Conservation (phyloP, 2,797 vertebrate genomes). For the Enteromius argenteus region DNA sequence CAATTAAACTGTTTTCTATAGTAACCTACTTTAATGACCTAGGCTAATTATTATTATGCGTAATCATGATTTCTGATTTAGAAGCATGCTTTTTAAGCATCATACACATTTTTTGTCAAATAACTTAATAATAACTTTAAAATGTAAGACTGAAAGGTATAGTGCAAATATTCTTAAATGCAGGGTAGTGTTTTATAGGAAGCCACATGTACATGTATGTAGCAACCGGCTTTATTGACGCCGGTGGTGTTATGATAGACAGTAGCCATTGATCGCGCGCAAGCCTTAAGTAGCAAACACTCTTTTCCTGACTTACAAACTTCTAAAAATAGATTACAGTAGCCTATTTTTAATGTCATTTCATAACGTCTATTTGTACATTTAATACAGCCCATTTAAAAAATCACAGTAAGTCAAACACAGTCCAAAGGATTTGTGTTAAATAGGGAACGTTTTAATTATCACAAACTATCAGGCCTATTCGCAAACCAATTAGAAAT, state of each 20-base stretch:
- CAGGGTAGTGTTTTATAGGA: background rate
- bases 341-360: background rate
- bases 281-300: background rate
- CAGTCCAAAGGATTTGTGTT: background rate
- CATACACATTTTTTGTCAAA: background rate
- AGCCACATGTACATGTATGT: background rate
- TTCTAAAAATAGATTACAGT: background rate
- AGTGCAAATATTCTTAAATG: background rate
- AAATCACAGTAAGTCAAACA: background rate
- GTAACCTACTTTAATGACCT: too few species aligned
- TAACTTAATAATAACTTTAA: background rate
- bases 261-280: too few species aligned
- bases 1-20: background rate
- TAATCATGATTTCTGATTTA: background rate
- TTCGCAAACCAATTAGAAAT: background rate
- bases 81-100: background rate
- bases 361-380: background rate
- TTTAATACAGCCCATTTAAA: background rate
- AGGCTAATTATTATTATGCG: background rate
- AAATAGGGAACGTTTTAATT: background rate
- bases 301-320: background rate
- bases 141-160: background rate
- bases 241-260: background rate
- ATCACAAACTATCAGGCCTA: background rate
- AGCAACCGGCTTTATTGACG: background rate